Percentiles rank a stretch among this genome's conserved stretches.
Conservation (phyloP, 2,113 vertebrate genomes). For the Lagopus muta region DNA sequence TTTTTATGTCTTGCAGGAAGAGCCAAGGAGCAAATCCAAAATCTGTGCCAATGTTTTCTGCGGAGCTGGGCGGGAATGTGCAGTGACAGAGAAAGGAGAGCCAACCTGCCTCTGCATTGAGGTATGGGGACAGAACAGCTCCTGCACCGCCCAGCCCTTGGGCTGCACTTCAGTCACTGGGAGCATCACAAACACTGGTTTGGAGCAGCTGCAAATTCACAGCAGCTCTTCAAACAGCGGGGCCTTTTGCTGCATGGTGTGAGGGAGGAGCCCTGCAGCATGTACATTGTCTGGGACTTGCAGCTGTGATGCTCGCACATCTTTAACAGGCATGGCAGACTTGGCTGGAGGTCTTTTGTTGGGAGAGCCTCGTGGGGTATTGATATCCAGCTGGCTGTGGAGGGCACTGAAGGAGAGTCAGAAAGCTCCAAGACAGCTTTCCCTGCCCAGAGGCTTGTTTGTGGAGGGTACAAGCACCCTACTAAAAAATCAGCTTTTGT, state of each 20-base stretch:
- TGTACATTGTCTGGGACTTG: background rate
- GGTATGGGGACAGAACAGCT: conserved; percentile 72
- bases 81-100: conserved; percentile 94
- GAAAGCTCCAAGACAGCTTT: background rate
- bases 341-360: background rate
- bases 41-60: conserved; percentile 99
- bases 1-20: conserved; percentile 79
- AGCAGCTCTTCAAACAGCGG: background rate
- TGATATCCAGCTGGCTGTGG: conserved; percentile 5
- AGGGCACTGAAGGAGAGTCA: background rate
- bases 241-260: background rate
- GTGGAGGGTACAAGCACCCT: background rate
- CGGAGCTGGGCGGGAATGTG: conserved; percentile 94
- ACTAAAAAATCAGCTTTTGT: conserved; percentile 37
- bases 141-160: rapidly evolving
- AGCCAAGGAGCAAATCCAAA: conserved; percentile 94
- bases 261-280: background rate
- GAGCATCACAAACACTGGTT: background rate
- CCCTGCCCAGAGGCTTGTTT: background rate
- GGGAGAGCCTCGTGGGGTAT: background rate
- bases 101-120: conserved; percentile 98
- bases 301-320: background rate
- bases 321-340: background rate
- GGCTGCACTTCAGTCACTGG: background rate
- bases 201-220: background rate